Percentiles rank a stretch among this genome's conserved stretches.
Evolutionary conservation across 2,888 invertebrate species (phyloP).

Genomic region (Drosophila greeni): DNA sequence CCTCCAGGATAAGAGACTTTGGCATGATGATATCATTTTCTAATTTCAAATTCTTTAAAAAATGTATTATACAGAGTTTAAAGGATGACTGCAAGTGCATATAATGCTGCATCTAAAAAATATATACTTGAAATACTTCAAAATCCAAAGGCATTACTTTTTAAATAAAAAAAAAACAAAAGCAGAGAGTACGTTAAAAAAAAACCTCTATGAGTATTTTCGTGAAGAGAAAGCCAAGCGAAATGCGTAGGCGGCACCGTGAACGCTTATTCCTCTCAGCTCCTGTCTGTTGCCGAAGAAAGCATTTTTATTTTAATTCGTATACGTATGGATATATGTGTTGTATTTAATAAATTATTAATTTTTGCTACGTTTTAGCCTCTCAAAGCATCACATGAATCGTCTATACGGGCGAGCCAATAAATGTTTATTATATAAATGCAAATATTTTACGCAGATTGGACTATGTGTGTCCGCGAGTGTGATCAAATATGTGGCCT

Average conservation of each 20-base stretch:
- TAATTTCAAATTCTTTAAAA: not conserved
- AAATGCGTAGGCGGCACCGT: constrained; percentile 50
- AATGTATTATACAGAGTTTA: too few species aligned
- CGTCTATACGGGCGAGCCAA: constrained; percentile 54
- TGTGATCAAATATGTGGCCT: constrained; percentile 25
- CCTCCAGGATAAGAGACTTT: not conserved
- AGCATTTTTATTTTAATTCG: constrained; percentile 46
- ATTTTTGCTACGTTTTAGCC: constrained; percentile 54
- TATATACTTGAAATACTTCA: not conserved
- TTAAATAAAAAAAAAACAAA: constrained; percentile 1
- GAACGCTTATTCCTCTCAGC: constrained; percentile 19
- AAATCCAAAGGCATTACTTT: not conserved
- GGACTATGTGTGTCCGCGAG: constrained; percentile 21
- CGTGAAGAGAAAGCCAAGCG: constrained; percentile 32
- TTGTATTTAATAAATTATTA: constrained; percentile 73
- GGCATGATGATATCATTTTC: not conserved
- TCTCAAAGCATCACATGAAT: constrained; percentile 62
- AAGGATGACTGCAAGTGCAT: not conserved
- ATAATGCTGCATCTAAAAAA: not conserved
- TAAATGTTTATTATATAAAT: constrained; percentile 53
- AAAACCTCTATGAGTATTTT: constrained; percentile 2
- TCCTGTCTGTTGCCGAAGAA: constrained; percentile 22
- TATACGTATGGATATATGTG: constrained; percentile 28
- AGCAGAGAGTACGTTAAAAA: not conserved
- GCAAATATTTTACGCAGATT: constrained; percentile 60